Conservation (phyloP, 1,140 invertebrate genomes). For the Heterodera carotae region DNA sequence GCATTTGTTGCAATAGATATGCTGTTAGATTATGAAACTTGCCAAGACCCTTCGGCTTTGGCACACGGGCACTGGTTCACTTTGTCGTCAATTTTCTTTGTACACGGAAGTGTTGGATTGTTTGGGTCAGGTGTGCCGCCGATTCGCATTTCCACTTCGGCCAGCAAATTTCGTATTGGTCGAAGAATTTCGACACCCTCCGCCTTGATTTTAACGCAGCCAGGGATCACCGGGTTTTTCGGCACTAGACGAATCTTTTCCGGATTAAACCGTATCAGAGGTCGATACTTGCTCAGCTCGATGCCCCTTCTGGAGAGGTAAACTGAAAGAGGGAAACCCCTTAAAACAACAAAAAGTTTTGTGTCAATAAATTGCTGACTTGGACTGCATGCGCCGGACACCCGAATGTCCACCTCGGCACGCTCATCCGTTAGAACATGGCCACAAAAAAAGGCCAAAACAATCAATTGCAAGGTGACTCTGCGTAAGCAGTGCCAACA, state of each 20-base stretch:
- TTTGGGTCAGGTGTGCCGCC: constrained; percentile 63
- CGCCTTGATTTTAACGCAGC: constrained; percentile 65
- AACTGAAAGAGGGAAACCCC: constrained; percentile 49
- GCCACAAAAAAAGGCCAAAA: not conserved
- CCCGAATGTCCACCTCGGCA: constrained; percentile 64
- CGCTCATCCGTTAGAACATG: constrained; percentile 47
- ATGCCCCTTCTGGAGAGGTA: constrained; percentile 62
- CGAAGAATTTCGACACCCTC: constrained; percentile 63
- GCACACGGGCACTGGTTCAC: constrained; percentile 65
- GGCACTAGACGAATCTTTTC: constrained; percentile 65
- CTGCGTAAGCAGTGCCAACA: not conserved
- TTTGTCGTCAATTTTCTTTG: constrained; percentile 65
- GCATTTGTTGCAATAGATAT: too few species aligned
- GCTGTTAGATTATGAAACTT: not conserved
- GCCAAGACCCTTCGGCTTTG: constrained; percentile 64
- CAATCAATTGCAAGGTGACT: not conserved
- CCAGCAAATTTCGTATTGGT: constrained; percentile 62
- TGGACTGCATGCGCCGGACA: constrained; percentile 64
- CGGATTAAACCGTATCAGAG: constrained; percentile 63
- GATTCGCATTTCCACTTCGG: constrained; percentile 65
- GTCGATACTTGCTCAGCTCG: constrained; percentile 62
- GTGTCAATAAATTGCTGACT: constrained; percentile 44
- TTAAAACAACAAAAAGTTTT: constrained; percentile 27
- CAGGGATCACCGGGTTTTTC: constrained; percentile 64
- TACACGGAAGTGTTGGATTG: constrained; percentile 64